A percentile compares a stretch with the other conserved stretches of the same genome.
Evolutionary conservation across 2,113 vertebrate species (phyloP).

Genomic region (Pao palembangensis): DNA sequence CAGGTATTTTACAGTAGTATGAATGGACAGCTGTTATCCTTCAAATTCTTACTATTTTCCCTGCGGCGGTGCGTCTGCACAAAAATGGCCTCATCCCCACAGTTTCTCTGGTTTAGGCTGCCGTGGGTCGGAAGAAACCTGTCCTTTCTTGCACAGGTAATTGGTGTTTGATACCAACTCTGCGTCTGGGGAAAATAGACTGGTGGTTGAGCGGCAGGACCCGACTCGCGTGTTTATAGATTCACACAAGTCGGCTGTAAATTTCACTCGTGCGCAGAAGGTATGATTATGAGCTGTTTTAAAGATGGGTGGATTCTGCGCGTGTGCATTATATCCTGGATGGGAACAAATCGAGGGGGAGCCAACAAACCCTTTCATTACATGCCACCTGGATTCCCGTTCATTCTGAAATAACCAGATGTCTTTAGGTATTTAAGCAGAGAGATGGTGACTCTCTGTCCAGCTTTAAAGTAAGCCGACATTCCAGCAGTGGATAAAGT

Average conservation of each 20-base stretch:
- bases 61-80: conserved; percentile 46
- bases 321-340: conserved; percentile 38
- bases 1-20: conserved; percentile 5
- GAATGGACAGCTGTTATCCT: conserved; percentile 31
- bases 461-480: conserved; percentile 8
- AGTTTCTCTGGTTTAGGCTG: conserved; percentile 32
- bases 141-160: conserved; percentile 68
- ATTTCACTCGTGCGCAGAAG: conserved; percentile 45
- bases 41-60: conserved; percentile 39
- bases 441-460: conserved; percentile 23
- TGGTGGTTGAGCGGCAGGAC: conserved; percentile 59
- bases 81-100: conserved; percentile 31
- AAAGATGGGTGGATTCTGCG: conserved; percentile 30
- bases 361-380: conserved; percentile 61
- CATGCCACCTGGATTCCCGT: conserved; percentile 58
- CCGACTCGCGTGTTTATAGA: conserved; percentile 45
- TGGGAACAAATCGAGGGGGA: conserved; percentile 34
- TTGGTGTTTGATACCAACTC: conserved; percentile 62
- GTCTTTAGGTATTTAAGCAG: conserved; percentile 40
- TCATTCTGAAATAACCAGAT: conserved; percentile 60
- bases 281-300: conserved; percentile 60
- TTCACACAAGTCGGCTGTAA: conserved; percentile 46
- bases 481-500: neutral
- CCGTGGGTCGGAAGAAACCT: conserved; percentile 27
- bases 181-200: conserved; percentile 54